Evolutionary conservation across 2,888 invertebrate species (phyloP), one percentile per base, ranked within the genome.

Genomic region (Philhelius pedissequus): DNA sequence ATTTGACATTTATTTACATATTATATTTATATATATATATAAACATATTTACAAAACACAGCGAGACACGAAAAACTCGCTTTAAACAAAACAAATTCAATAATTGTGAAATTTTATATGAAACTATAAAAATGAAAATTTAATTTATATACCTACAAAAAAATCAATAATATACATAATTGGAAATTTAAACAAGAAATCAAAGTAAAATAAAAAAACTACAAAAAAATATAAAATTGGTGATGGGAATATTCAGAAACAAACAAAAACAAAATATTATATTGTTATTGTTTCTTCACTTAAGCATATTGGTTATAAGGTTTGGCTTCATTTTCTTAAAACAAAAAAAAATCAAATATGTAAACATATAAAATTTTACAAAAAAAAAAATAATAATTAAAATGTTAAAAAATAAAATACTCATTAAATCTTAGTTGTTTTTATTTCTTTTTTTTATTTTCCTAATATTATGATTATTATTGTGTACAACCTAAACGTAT

Each of bases 401-500:
- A 52, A 48, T 76, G 30, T 69, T 50, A 73, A 68, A 70, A 54
- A 64, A 56, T 52, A 77, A 70, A 84, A 84, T 84, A 84, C 84
- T 84, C 84, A 84, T 84, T 84, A 84, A 70, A 62, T 84, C 38
- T 80, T 80, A 84, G 79, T 75, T 83, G 64, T 82, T 73, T 69
- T 56, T 83, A 58, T 82, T 73, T 69, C 52, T 82, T 80, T 60
- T 52, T 54, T 35, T 50, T 32, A 18, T 64, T 58, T 77, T 62
- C 52, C 60, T 70, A 77, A 77, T 86, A 76, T 79, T 83, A 86
- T 82, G 86, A 82, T 50, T 64, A 38, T 50, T 64, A 38, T 74
- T 62, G 50, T 32, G 60, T 64, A 64, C 15, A 81, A 80, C 69
- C 32, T 54, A 15, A 56, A 74, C 20, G n/a, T n/a, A n/a, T 64